Percentiles rank a stretch among this genome's conserved stretches.
phyloP scores from a whole-genome alignment of 2,797 vertebrate species.

The Potorous gilbertii region DNA sequence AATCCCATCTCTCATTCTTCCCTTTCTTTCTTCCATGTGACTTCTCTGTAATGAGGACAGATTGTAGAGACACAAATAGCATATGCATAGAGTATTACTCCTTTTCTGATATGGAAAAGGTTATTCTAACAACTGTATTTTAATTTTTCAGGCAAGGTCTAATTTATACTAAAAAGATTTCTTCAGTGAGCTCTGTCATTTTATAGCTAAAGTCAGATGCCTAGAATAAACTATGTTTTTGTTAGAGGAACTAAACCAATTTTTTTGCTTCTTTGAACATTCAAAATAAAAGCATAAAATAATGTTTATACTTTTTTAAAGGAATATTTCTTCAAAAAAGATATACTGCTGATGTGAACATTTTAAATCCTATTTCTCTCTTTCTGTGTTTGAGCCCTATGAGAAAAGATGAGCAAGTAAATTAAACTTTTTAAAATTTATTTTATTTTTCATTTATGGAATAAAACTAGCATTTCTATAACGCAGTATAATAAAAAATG shows the following conservation, averaged over 20 bases:
- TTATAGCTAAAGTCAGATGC: neutral
- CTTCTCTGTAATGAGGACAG: neutral
- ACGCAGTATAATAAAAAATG: constrained; percentile 4
- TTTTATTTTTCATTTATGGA: neutral
- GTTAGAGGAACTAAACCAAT: neutral
- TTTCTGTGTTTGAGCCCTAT: neutral
- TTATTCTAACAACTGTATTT: neutral
- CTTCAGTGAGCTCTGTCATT: neutral
- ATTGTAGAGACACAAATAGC: neutral
- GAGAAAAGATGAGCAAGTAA: neutral
- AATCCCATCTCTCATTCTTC: neutral
- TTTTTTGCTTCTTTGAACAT: neutral
- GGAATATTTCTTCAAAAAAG: neutral
- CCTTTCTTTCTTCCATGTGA: neutral
- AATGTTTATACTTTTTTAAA: neutral
- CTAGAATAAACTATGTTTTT: neutral
- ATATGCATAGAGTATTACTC: neutral
- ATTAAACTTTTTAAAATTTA: neutral
- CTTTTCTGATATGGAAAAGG: neutral
- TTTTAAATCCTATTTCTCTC: neutral
- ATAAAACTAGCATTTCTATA: neutral
- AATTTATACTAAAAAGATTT: neutral
- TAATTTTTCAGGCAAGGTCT: neutral
- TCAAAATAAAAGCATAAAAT: neutral
- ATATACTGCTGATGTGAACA: neutral